Conservation (phyloP, 2,888 invertebrate genomes). For the Lacanobia oleracea region DNA sequence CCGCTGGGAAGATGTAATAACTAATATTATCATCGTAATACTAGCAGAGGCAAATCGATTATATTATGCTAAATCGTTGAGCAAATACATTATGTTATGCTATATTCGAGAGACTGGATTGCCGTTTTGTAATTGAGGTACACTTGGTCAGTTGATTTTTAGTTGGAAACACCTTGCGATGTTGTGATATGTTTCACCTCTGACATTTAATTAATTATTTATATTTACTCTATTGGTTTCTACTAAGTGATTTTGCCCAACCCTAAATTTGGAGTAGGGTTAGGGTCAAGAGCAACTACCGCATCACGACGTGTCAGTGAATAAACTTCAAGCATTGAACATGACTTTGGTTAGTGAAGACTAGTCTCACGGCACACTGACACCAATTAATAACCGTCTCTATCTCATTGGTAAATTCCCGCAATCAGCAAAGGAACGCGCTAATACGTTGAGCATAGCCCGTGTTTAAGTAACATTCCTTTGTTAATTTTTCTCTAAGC, state of each 20-base stretch:
- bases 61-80: conserved; percentile 28
- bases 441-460: conserved; percentile 77
- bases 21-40: conserved; percentile 40
- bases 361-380: conserved; percentile 77
- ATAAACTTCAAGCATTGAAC: conserved; percentile 48
- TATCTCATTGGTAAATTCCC: conserved; percentile 71
- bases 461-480: conserved; percentile 81
- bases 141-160: background rate
- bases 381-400: conserved; percentile 71
- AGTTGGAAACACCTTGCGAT: background rate
- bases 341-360: conserved; percentile 26
- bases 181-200: conserved; percentile 31
- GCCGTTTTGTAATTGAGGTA: background rate
- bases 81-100: conserved; percentile 19
- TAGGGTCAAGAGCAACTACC: conserved; percentile 57
- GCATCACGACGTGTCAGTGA: conserved; percentile 37
- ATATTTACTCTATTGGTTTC: conserved; percentile 70
- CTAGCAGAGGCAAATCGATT: conserved; percentile 22
- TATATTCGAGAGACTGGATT: conserved; percentile 10
- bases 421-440: conserved; percentile 76
- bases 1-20: conserved; percentile 34
- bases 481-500: conserved; percentile 86
- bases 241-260: conserved; percentile 56
- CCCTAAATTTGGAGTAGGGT: conserved; percentile 58
- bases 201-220: conserved; percentile 72